Evolutionary conservation across 2,888 invertebrate species (phyloP).

Genomic region (Auanema sp.): DNA sequence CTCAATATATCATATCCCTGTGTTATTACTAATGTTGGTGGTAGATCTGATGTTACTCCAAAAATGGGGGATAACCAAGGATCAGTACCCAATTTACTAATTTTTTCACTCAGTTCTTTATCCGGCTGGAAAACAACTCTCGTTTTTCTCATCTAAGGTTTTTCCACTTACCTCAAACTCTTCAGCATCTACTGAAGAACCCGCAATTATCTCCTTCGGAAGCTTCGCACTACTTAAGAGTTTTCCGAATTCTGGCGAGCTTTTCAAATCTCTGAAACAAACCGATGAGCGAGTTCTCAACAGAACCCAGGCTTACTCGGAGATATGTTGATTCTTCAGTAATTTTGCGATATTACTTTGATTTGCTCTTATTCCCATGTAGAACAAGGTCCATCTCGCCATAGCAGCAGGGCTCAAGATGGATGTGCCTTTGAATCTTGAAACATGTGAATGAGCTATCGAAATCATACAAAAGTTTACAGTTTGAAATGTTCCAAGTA

Average conservation of each 20-base stretch:
- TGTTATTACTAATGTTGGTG: constrained; percentile 54
- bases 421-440: constrained; percentile 36
- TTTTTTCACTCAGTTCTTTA: constrained; percentile 24
- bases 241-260: constrained; percentile 15
- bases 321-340: constrained; percentile 49
- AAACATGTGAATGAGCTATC: too few relatives aligned
- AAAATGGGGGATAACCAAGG: constrained; percentile 57
- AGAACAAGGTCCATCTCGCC: constrained; percentile 56
- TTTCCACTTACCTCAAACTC: neutral
- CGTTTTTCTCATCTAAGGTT: neutral
- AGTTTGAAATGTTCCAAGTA: constrained; percentile 53
- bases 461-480: constrained; percentile 27
- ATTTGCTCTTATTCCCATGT: constrained; percentile 52
- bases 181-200: constrained; percentile 7
- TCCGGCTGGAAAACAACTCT: constrained; percentile 11
- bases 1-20: constrained; percentile 54
- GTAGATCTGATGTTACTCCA: constrained; percentile 41
- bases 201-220: constrained; percentile 16
- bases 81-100: constrained; percentile 26
- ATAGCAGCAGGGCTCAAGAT: constrained; percentile 45
- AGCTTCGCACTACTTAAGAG: constrained; percentile 4
- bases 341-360: constrained; percentile 50
- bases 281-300: neutral
- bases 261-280: constrained; percentile 20
- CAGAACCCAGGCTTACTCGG: constrained; percentile 21